A percentile compares a stretch with the other conserved stretches of the same genome.
Evolutionary conservation across 2,113 vertebrate genomes (phyloP).

Genomic region (Myiozetetes cayanensis): DNA sequence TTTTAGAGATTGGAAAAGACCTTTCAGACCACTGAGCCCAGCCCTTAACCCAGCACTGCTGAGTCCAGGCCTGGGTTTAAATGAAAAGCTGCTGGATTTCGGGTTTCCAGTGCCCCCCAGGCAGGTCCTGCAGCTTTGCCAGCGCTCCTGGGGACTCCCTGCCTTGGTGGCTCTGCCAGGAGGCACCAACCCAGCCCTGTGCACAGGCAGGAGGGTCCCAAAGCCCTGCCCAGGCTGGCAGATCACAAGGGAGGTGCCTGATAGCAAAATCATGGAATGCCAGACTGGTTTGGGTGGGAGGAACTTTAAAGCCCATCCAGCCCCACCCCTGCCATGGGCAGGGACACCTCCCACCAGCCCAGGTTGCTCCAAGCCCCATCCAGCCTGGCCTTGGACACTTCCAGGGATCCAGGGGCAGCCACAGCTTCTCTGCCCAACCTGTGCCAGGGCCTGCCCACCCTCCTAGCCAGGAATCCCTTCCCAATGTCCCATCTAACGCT

Average conservation of each 20-base stretch:
- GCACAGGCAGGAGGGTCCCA: not conserved
- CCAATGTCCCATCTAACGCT: accelerated
- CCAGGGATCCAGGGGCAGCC: not conserved
- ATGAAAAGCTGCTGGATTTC: accelerated
- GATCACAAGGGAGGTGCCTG: not conserved
- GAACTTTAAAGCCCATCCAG: accelerated
- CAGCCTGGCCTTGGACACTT: not conserved
- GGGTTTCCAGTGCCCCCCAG: not conserved
- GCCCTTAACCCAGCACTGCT: not conserved
- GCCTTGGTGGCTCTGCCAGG: not conserved
- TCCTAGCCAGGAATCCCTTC: not conserved
- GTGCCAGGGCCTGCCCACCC: not conserved
- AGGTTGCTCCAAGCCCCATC: not conserved
- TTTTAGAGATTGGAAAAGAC: not conserved
- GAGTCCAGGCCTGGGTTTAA: not conserved
- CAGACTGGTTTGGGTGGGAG: not conserved
- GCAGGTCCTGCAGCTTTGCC: accelerated
- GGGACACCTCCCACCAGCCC: accelerated
- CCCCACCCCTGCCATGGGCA: not conserved
- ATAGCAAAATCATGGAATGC: not conserved
- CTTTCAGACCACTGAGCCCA: not conserved
- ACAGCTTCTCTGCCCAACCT: not conserved
- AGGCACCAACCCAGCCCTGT: not conserved
- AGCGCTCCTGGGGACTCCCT: not conserved
- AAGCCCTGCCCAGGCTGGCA: accelerated